Evolutionary conservation across 1,140 invertebrate genomes (phyloP).

Genomic region (Cyrtorhinus lividipennis): DNA sequence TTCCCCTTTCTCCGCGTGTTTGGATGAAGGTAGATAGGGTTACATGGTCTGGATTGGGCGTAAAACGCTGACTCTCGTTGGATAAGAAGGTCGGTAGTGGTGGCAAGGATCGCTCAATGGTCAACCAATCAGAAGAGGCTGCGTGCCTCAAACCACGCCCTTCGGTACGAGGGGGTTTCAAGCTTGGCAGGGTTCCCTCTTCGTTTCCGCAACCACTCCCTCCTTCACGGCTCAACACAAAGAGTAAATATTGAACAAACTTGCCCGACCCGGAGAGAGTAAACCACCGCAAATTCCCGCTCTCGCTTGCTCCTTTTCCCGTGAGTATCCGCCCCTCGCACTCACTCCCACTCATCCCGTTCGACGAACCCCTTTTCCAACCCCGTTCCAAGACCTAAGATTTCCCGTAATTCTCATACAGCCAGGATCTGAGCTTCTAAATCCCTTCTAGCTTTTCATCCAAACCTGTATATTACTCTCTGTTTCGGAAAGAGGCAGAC

Average conservation of each 20-base stretch:
- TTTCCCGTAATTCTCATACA: constrained; percentile 1
- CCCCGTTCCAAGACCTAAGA: not conserved
- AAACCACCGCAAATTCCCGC: constrained; percentile 7
- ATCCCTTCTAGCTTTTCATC: not conserved
- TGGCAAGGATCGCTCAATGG: not conserved
- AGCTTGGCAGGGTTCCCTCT: not conserved
- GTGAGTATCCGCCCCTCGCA: not conserved
- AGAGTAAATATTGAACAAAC: constrained; percentile 5
- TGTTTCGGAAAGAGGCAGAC: too few species aligned
- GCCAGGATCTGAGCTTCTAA: not conserved
- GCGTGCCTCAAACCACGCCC: not conserved
- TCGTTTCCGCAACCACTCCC: constrained; percentile 3
- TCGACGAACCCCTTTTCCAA: not conserved
- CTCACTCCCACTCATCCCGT: not conserved
- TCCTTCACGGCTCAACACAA: constrained; percentile 2
- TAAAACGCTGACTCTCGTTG: not conserved
- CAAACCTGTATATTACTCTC: too few species aligned
- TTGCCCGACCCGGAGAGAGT: constrained; percentile 4
- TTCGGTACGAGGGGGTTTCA: too few species aligned
- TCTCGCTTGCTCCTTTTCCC: not conserved
- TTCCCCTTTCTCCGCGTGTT: not conserved
- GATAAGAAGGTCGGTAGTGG: not conserved
- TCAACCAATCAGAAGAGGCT: not conserved
- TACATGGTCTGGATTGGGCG: not conserved
- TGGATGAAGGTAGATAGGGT: not conserved